phyloP scores from a whole-genome alignment of 2,888 invertebrate genomes.

The Tanaodytes sp. region DNA sequence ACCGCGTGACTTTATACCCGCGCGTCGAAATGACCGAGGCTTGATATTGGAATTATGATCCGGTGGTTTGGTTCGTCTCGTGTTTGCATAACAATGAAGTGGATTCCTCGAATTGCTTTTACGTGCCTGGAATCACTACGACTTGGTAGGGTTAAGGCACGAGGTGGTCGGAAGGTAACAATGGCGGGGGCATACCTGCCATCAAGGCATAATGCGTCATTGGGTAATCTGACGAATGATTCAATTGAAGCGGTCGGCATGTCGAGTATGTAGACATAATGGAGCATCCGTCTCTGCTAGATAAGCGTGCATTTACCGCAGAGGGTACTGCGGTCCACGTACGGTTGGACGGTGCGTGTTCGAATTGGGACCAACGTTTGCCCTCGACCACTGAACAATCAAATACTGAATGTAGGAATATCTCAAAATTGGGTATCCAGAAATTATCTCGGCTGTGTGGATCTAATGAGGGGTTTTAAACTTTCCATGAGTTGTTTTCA shows the following conservation, averaged over 20 bases:
- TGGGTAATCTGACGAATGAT: conserved; percentile 72
- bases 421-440: too few species aligned
- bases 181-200: conserved; percentile 62
- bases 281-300: conserved; percentile 70
- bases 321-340: conserved; percentile 40
- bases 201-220: conserved; percentile 70
- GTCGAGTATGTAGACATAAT: conserved; percentile 72
- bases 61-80: conserved; percentile 57
- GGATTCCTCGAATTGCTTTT: conserved; percentile 71
- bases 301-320: conserved; percentile 61
- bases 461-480: conserved; percentile 18
- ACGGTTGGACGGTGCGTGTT: conserved; percentile 26
- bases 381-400: too few species aligned
- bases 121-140: conserved; percentile 70
- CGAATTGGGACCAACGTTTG: conserved; percentile 24
- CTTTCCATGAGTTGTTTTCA: conserved; percentile 11
- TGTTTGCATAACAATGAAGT: conserved; percentile 72
- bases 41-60: conserved; percentile 54
- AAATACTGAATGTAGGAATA: too few species aligned
- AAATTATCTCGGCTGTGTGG: neutral
- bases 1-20: conserved; percentile 40
- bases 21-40: conserved; percentile 30
- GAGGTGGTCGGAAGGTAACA: conserved; percentile 60
- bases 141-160: conserved; percentile 47
- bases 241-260: conserved; percentile 71